These are phyloP conservation scores for Parazoanthus atlanticus DNA, from an alignment of 92 coral and sea anemone species.

Conservation along the genomic window DNA sequence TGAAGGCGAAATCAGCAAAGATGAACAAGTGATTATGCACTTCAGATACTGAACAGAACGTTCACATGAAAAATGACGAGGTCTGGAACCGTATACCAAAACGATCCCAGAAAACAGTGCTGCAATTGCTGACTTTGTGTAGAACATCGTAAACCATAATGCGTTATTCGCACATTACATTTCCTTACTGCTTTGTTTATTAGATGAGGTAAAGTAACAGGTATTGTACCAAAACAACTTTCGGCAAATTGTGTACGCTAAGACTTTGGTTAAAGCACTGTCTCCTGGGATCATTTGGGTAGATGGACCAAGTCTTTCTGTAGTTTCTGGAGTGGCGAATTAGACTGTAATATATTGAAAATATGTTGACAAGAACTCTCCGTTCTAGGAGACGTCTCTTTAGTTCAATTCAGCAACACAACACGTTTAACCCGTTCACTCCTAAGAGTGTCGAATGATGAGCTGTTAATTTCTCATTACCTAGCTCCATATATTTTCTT, in stretches of 20 bases:
- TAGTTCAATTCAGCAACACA: too few relatives aligned
- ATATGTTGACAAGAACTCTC: neutral
- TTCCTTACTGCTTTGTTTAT: too few relatives aligned
- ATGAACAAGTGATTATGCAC: neutral
- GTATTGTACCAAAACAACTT: neutral
- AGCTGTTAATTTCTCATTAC: too few relatives aligned
- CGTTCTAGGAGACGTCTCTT: neutral
- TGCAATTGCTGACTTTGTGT: neutral
- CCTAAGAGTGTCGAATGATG: too few relatives aligned
- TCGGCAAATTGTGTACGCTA: too few relatives aligned
- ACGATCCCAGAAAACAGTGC: neutral
- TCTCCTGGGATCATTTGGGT: neutral
- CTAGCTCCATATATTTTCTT: too few relatives aligned
- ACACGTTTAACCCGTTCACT: too few relatives aligned
- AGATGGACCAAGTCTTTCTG: neutral
- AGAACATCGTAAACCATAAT: too few relatives aligned
- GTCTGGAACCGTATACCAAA: neutral
- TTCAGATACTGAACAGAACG: neutral
- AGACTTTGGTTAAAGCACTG: neutral
- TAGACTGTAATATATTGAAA: neutral
- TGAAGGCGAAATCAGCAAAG: constrained; percentile 30
- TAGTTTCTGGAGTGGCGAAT: too few relatives aligned
- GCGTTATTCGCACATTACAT: too few relatives aligned
- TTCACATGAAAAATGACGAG: neutral
- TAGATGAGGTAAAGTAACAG: neutral